phyloP scores from a whole-genome alignment of 2,797 vertebrate genomes.

The Glyptemys insculpta region DNA sequence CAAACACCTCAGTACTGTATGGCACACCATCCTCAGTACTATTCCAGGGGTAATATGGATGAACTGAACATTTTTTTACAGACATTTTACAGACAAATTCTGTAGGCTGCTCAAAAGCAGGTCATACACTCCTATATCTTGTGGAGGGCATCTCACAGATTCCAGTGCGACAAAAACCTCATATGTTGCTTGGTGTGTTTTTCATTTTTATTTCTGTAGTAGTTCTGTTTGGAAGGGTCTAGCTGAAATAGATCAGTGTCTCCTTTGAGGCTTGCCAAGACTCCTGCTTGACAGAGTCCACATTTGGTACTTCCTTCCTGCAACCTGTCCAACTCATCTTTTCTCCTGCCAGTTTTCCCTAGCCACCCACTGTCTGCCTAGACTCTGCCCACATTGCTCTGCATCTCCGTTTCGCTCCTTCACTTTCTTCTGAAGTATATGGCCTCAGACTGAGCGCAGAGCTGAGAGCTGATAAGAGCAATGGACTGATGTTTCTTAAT shows the following conservation, averaged over 20 bases:
- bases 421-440: neutral
- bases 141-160: neutral
- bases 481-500: neutral
- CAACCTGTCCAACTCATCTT: neutral
- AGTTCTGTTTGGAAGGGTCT: neutral
- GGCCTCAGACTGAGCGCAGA: neutral
- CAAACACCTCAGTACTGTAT: neutral
- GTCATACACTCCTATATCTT: neutral
- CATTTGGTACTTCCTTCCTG: neutral
- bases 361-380: neutral
- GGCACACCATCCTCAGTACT: neutral
- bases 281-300: neutral
- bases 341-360: neutral
- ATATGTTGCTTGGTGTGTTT: neutral
- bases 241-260: neutral
- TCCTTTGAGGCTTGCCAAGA: neutral
- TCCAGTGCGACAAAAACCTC: neutral
- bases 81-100: neutral
- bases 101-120: neutral
- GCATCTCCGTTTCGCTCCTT: neutral
- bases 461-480: neutral
- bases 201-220: neutral
- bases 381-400: neutral
- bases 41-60: neutral
- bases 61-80: neutral